Base-by-base conservation (phyloP, 2,797 vertebrate genomes). In the Anguilla marmorata region DNA sequence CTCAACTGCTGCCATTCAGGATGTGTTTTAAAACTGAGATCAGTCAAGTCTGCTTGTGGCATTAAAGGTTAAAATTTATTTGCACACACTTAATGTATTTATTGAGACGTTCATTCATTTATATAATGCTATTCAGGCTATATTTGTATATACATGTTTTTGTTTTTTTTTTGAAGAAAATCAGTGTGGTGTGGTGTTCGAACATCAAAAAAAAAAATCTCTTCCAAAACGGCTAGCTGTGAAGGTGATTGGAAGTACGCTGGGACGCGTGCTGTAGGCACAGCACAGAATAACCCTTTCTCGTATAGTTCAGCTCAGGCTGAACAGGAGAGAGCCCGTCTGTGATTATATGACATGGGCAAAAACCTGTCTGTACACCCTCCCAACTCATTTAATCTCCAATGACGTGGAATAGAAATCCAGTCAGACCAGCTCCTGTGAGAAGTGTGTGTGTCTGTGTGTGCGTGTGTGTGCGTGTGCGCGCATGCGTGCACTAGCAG, bases 341-440 rank as follows among this genome's bases (percentile, higher is more conserved):
- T 72, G 60, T 56, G 27, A 83, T 90, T 76, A 30, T 85, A 90
- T 86, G 80, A 90, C 92, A 88, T 45, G 8, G 87, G 89, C 1
- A 37, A 87, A 93, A 90, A 89, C 90, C 63, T 93, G 92, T 93
- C 91, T 93, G 79, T 89, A 92, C 89, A 86, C 45, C 90, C 33
- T 72, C 89, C 19, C 56, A 89, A 92, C 89, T 72, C 24, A 88
- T 86, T 41, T 90, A 74, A 91, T 90, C 89, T 90, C 82, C n/a
- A 85, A 58, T 92, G 91, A 91, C 21, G 7, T 84, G 91, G 89
- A 92, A 84, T 93, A 90, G 90, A 88, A 95, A 95, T 96, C 96
- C 92, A 93, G 97, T 95, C 93, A 89, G 93, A 93, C 96, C 89
- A 93, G 94, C 94, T 95, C 87, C 88, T 56, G 84, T 56, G 52